Evolutionary conservation across 2,797 vertebrate species (phyloP).

Genomic region (Lepus oiostolus): DNA sequence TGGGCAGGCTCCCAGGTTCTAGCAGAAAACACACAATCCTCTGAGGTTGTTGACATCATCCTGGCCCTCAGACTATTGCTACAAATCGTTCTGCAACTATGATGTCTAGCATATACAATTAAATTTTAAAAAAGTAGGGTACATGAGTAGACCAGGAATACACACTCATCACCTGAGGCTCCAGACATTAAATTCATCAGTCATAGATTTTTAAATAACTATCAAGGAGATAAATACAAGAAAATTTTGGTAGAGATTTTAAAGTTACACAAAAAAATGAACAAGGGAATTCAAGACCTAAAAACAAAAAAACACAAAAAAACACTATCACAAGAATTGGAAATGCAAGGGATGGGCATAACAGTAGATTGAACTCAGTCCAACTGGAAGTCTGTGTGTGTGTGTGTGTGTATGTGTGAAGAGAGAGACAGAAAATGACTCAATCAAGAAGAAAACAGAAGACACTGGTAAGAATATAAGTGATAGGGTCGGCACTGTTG

Average conservation of each 20-base stretch:
- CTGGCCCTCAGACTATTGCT: not conserved
- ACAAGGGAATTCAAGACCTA: not conserved
- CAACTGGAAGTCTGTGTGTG: not conserved
- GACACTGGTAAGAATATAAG: not conserved
- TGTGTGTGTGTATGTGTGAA: too few species aligned
- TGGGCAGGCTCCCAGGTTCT: not conserved
- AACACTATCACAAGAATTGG: not conserved
- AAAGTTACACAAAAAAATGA: not conserved
- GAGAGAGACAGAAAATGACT: not conserved
- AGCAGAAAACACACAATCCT: not conserved
- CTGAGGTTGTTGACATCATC: not conserved
- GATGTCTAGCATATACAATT: not conserved
- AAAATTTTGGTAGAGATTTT: not conserved
- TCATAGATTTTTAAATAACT: not conserved
- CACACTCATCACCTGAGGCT: slow-evolving; percentile 15
- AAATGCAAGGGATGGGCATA: not conserved
- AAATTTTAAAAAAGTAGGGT: not conserved
- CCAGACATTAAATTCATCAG: not conserved
- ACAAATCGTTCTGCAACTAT: not conserved
- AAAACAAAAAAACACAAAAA: not conserved
- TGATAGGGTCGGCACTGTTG: not conserved
- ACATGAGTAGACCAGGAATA: not conserved
- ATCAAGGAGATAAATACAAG: slow-evolving; percentile 12
- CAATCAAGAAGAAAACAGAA: not conserved
- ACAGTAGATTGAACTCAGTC: not conserved